Base-by-base conservation (phyloP, 2,113 vertebrate species). In the Cyphomyrus plagiostoma region DNA sequence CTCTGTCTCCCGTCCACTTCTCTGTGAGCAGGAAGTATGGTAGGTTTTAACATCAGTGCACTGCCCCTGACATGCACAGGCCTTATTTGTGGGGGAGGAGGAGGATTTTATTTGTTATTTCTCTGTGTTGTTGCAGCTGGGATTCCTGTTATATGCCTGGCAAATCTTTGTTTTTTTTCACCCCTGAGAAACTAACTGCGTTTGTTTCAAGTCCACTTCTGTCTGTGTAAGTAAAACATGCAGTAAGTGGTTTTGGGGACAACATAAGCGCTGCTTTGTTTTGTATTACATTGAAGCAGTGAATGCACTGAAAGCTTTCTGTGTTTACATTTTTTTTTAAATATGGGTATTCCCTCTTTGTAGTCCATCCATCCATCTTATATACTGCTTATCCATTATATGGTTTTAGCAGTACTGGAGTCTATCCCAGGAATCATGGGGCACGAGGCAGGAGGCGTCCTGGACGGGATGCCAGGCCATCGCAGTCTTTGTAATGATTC, bases 141-240 rank as follows among this genome's bases (percentile, higher is more conserved):
- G 74, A 80, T 15, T 80, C 74, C 74, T 39, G 74, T 2, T 80
- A 39, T 39, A 42, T 80, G 74, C 74, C 74, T 80, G 74, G 74
- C 74, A 80, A 19, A 42, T 80, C 74, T 80, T 80, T 80, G 74
- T 80, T 80, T 39, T 80, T 80, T 30, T 42, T 80, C 35, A 80
- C 30, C 74, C 74, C 35, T 26, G 35, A 80, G 74, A 80, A 80
- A 3, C 74, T 80, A 80, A 80, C 74, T 80, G 74, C 35, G 35
- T 42, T 80, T 80, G 30, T 80, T 80, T 80, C 74, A 80, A 80
- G 74, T 80, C 35, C 35, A 80, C 74, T 80, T 80, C 74, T 42
- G 74, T 80, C 30, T 80, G 11, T 35, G 70, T 35, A 42, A 80
- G 30, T 42, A 80, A 80, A 80, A 80, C 74, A 80, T 19, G 74